phyloP scores from a whole-genome alignment of 1,140 invertebrate genomes.

The Dinoponera quadriceps region DNA sequence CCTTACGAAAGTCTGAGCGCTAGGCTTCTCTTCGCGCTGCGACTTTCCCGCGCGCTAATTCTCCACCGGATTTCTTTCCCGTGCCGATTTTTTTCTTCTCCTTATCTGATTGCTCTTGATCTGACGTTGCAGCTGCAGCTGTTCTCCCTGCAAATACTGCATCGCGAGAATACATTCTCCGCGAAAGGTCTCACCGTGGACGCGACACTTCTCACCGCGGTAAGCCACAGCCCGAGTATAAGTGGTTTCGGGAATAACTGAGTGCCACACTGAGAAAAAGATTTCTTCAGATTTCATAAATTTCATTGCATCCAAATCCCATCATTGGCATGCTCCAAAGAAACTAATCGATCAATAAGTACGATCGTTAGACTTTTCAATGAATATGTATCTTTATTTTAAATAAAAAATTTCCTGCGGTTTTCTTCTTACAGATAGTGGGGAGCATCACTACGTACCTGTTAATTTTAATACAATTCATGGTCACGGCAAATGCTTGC shows the following conservation, averaged over 20 bases:
- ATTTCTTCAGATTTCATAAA: no score
- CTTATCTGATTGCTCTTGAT: not conserved
- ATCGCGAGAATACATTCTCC: conserved; percentile 74
- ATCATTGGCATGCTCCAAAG: no score
- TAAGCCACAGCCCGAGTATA: conserved; percentile 49
- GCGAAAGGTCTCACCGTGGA: conserved; percentile 74
- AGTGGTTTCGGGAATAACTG: no score
- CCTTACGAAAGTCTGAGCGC: no score
- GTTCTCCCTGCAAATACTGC: conserved; percentile 78
- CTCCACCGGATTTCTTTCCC: not conserved
- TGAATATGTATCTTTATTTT: no score
- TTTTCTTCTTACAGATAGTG: conserved; percentile 69
- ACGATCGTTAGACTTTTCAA: no score
- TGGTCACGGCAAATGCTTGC: conserved; percentile 29
- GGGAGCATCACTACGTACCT: conserved; percentile 75
- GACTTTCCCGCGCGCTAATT: no score
- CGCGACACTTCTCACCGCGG: conserved; percentile 70
- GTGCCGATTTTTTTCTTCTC: not conserved
- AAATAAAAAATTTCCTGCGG: no score
- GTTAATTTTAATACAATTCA: conserved; percentile 78
- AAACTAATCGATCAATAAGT: no score
- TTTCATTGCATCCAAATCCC: no score
- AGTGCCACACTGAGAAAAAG: no score
- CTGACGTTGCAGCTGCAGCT: conserved; percentile 73
- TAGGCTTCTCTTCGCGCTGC: no score